Base-by-base conservation (phyloP, 2,797 vertebrate genomes). In the Novumbra hubbsi region DNA sequence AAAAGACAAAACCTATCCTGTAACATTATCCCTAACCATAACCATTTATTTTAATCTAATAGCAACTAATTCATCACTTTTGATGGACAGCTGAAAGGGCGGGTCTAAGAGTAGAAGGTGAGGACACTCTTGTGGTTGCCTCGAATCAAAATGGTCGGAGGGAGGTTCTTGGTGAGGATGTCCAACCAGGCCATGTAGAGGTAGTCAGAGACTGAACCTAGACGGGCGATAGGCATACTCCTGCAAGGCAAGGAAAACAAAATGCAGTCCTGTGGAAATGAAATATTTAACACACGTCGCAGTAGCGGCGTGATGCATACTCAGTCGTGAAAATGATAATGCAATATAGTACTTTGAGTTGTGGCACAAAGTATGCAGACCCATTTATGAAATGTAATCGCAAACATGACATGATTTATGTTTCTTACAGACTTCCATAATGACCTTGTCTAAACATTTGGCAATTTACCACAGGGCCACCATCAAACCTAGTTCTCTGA, bases 111-210 rank as follows among this genome's bases (percentile, higher is more conserved):
- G 88, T 99, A 99, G 93, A 99, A 99, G 12, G 98, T 99, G 49
- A 99, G 92, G 65, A 99, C 98, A 6, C 96, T 99, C 94, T 97
- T 96, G 92, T 99, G 98, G 89, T 99, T 99, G 79, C 98, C 98
- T 90, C 98, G 94, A 73, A 99, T 94, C 83, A 99, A 92, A 81
- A 99, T 76, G 60, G 94, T 90, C 28, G 98, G 96, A 82, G 98
- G 98, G 63, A 99, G 96, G 83, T 98, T 96, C 86, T 95, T 96
- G 0, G 96, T 96, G 79, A 99, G 94, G 60, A 92, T 88, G 87
- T 99, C 98, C 87, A 99, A 81, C 98, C 98, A 99, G 77, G 97
- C 94, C 98, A 99, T 95, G 81, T 99, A 99, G 73, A 99, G 93
- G 86, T 95, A 93, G 78, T 98, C 96, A 1, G 98, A 98, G 73